phyloP scores from a whole-genome alignment of 2,113 vertebrate genomes.

The Psilopsiagon aymara region DNA sequence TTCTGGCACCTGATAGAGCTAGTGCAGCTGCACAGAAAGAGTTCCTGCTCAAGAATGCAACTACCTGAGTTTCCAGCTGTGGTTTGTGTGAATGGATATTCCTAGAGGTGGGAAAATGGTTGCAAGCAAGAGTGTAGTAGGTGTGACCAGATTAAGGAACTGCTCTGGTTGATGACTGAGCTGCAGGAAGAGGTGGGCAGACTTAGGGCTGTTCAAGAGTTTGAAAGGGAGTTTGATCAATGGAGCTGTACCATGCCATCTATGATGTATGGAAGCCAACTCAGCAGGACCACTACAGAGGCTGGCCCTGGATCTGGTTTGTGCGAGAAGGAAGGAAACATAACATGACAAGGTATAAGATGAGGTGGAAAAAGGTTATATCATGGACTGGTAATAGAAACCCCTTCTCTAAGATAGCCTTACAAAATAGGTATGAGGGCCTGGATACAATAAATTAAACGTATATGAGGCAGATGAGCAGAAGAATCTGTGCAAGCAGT shows the following conservation, averaged over 20 bases:
- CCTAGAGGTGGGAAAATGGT: background rate
- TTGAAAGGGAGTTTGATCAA: background rate
- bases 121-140: background rate
- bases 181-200: background rate
- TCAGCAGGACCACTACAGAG: background rate
- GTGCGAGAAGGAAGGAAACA: background rate
- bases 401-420: background rate
- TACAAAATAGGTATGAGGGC: background rate
- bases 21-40: background rate
- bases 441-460: background rate
- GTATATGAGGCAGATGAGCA: background rate
- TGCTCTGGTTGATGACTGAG: background rate
- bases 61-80: background rate
- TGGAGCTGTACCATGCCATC: background rate
- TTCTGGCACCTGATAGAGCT: background rate
- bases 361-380: accelerated
- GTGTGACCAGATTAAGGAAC: background rate
- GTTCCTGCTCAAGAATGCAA: background rate
- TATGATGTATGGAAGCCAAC: background rate
- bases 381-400: background rate
- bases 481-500: background rate
- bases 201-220: background rate
- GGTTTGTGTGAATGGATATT: background rate
- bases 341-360: background rate
- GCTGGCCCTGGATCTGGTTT: background rate